Evolutionary conservation across 2,113 vertebrate species (phyloP).

Genomic region (Perca flavescens): DNA sequence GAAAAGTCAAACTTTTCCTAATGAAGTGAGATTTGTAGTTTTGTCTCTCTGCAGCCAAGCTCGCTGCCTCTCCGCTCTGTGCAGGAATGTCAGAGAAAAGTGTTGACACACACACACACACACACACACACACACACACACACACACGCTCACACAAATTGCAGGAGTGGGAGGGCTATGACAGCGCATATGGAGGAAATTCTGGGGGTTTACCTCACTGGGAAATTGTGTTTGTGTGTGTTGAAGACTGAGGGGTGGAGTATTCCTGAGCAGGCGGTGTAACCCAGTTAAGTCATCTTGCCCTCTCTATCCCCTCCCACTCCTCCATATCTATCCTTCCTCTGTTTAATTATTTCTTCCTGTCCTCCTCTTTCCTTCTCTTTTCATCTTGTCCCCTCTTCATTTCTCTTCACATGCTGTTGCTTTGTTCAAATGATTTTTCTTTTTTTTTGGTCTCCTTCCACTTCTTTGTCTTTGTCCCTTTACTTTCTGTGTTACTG

Average conservation of each 20-base stretch:
- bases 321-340: slow-evolving; percentile 56
- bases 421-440: not conserved
- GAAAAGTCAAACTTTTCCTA: not conserved
- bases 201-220: slow-evolving; percentile 76
- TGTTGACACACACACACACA: slow-evolving; percentile 61
- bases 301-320: slow-evolving; percentile 48
- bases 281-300: slow-evolving; percentile 71
- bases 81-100: slow-evolving; percentile 81
- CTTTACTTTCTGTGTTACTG: not conserved
- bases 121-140: slow-evolving; percentile 16
- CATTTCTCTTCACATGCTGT: not conserved
- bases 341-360: slow-evolving; percentile 65
- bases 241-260: slow-evolving; percentile 67
- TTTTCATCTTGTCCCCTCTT: slow-evolving; percentile 18
- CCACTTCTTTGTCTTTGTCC: slow-evolving; percentile 3
- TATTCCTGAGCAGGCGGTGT: slow-evolving; percentile 50
- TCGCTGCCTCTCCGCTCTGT: slow-evolving; percentile 64
- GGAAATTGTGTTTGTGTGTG: slow-evolving; percentile 57
- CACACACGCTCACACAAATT: slow-evolving; percentile 49
- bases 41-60: slow-evolving; percentile 60
- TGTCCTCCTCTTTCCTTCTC: slow-evolving; percentile 40
- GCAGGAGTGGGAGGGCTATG: slow-evolving; percentile 72
- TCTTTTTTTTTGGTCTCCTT: not conserved
- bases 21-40: slow-evolving; percentile 30
- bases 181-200: slow-evolving; percentile 59